These are phyloP conservation scores for Montipora capitata DNA, from an alignment of 92 coral and sea anemone species.

Conservation along the genomic window DNA sequence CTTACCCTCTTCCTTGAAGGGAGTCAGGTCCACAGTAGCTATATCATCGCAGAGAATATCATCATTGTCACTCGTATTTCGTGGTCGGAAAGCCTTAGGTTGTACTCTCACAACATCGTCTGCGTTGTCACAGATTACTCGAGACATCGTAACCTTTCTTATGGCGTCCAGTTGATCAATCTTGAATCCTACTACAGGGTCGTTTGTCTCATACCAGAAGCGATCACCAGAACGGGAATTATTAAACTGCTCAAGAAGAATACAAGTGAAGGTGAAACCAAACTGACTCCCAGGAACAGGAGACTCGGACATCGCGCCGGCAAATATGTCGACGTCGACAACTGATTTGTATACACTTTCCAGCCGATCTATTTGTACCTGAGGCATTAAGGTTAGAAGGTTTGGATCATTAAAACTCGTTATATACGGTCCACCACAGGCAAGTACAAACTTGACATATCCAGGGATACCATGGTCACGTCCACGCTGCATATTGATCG, in stretches of 20 bases:
- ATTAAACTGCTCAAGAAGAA: slow-evolving; percentile 5
- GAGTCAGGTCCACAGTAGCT: too few relatives aligned
- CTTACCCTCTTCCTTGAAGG: too few relatives aligned
- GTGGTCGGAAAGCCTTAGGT: too few relatives aligned
- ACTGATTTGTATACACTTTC: background rate
- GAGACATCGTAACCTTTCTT: background rate
- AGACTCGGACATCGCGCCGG: slow-evolving; percentile 14
- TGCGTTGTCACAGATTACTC: too few relatives aligned
- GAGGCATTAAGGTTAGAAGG: background rate
- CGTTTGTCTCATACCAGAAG: slow-evolving; percentile 52
- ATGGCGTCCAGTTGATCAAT: background rate
- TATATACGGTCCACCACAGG: background rate
- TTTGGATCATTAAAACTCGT: background rate
- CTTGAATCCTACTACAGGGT: background rate
- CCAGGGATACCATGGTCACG: slow-evolving; percentile 96
- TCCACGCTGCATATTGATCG: slow-evolving; percentile 93
- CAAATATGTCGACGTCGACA: slow-evolving; percentile 34
- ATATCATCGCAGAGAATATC: too few relatives aligned
- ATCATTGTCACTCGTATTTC: too few relatives aligned
- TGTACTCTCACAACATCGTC: too few relatives aligned
- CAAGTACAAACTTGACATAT: slow-evolving; percentile 27
- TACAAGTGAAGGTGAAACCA: slow-evolving; percentile 19
- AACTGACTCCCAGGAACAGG: background rate
- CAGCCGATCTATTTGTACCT: background rate
- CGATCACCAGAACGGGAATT: slow-evolving; percentile 42